Evolutionary conservation across 2,888 invertebrate genomes (phyloP).

Genomic region (Alloscopus bannaensis): DNA sequence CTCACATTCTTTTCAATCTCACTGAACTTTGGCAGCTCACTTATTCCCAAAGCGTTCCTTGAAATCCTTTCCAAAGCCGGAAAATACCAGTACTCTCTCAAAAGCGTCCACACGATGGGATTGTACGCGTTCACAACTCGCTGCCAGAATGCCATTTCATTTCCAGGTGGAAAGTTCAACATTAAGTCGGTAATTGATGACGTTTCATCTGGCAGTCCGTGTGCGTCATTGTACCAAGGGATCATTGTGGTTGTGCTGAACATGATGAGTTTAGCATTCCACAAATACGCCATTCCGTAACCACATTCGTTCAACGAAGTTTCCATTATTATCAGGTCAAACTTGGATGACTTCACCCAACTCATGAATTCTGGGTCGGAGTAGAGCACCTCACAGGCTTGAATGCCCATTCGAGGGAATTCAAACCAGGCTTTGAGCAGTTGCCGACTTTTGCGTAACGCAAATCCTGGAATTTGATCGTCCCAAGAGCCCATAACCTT

Average conservation of each 20-base stretch:
- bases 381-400: conserved; percentile 37
- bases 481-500: conserved; percentile 11
- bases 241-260: conserved; percentile 61
- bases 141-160: conserved; percentile 46
- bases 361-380: conserved; percentile 40
- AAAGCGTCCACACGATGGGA: conserved; percentile 47
- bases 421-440: background rate
- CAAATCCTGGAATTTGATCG: background rate
- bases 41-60: conserved; percentile 39
- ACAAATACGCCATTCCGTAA: conserved; percentile 53
- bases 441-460: background rate
- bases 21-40: conserved; percentile 46
- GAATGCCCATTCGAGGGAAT: background rate
- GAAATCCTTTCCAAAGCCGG: conserved; percentile 54
- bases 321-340: conserved; percentile 67
- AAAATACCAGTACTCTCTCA: conserved; percentile 41
- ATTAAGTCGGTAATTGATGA: conserved; percentile 18
- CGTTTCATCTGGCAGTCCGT: conserved; percentile 62
- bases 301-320: conserved; percentile 59
- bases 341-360: conserved; percentile 50
- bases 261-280: conserved; percentile 47
- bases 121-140: conserved; percentile 55
- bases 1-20: conserved; percentile 61
- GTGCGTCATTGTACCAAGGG: conserved; percentile 47
- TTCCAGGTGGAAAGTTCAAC: conserved; percentile 1